phyloP scores from a whole-genome alignment of 2,888 invertebrate species.

The Leptothorax acervorum region DNA sequence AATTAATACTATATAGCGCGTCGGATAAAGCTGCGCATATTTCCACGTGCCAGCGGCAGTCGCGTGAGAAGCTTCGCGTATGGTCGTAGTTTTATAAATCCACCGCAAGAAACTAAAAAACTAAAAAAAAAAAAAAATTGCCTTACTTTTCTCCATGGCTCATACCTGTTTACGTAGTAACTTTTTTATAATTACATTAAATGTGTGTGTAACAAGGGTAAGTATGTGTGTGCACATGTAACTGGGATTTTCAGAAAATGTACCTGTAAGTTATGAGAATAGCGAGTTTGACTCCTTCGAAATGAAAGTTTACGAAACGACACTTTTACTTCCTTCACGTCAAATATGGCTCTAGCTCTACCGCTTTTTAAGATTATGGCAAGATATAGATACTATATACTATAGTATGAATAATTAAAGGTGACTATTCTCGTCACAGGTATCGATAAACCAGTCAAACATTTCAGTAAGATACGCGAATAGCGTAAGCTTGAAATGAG shows the following conservation, averaged over 20 bases:
- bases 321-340: background rate
- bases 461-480: background rate
- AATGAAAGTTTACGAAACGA: background rate
- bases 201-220: background rate
- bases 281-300: background rate
- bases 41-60: slow-evolving; percentile 35
- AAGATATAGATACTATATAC: background rate
- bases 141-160: background rate
- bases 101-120: slow-evolving; percentile 13
- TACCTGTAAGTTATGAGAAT: background rate
- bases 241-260: background rate
- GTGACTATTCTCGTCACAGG: background rate
- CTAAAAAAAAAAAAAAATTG: background rate
- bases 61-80: slow-evolving; percentile 46
- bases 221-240: background rate
- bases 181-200: slow-evolving; percentile 2
- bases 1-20: slow-evolving; percentile 74
- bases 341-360: background rate
- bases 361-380: background rate
- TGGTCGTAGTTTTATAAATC: slow-evolving; percentile 29
- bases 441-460: background rate
- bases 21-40: slow-evolving; percentile 53
- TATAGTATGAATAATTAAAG: background rate
- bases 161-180: background rate
- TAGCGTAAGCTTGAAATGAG: background rate